Evolutionary conservation across 1,140 invertebrate genomes (phyloP), one percentile per base, ranked within the genome.

Genomic region (Phocides pigmalion): DNA sequence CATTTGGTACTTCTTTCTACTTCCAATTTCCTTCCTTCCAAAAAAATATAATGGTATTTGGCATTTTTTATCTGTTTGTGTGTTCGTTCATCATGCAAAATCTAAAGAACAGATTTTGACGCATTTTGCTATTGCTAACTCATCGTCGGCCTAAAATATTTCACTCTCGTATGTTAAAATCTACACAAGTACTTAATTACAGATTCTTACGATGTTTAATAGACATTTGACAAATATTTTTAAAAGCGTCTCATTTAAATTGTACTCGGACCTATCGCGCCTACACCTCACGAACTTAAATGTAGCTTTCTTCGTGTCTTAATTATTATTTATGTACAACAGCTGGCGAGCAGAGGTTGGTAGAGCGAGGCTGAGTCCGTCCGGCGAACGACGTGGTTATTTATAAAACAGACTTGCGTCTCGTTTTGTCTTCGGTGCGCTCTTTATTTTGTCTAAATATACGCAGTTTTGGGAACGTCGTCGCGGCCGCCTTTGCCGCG

Each of bases 401-500:
- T 90, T 90, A 89, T 90, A 90, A 89, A 90, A 87, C 88, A 86
- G 88, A 88, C 77, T 89, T 82, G 86, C 81, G 84, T 90, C 88
- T 89, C 88, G 85, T 89, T 90, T 89, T 90, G 88, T 90, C 87
- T 88, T 89, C 84, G 81, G 83, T 78, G 78, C 81, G 79, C 87
- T 90, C 88, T 90, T 90, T 89, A 90, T 90, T 90, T 90, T 89
- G 87, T 90, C 87, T 89, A 90, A 90, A 90, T 90, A 90, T 90
- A 90, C 87, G 85, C 85, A 88, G 85, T 89, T 90, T 90, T 88
- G 88, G 88, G 85, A 89, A 87, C 88, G 81, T 85, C 80, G 81
- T 74, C 83, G 79, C 70, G 68, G 87, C 78, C 80, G 79, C 76
- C 77, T 81, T 75, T 74, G 76, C 76, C 82, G 81, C 87, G 84